Conservation (phyloP, 1,140 invertebrate species). For the Tetragonula clypearis region DNA sequence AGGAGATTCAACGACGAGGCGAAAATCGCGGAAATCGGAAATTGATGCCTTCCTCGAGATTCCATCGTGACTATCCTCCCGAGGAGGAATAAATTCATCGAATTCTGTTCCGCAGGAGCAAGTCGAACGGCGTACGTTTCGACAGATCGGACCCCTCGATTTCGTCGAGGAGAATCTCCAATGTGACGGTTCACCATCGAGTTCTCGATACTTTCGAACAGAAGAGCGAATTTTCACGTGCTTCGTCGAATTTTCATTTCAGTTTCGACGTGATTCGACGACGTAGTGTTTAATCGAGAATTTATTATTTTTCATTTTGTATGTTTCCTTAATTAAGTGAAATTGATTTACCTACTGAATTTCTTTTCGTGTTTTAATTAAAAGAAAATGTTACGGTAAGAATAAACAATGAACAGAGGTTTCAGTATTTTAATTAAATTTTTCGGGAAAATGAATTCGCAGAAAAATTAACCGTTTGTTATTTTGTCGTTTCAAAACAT, state of each 20-base stretch:
- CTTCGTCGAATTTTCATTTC: not conserved
- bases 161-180: no score
- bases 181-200: not conserved
- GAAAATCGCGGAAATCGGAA: conserved; percentile 54
- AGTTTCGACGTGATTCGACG: rapidly evolving
- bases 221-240: not conserved
- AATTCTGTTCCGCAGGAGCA: conserved; percentile 22
- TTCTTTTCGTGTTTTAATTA: no score
- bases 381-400: no score
- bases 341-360: no score
- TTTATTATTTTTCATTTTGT: no score
- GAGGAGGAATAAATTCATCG: conserved; percentile 41
- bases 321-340: no score
- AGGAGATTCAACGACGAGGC: conserved; percentile 1
- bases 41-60: conserved; percentile 53
- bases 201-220: not conserved
- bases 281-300: not conserved
- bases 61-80: not conserved
- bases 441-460: no score
- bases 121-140: not conserved
- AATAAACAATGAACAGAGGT: no score
- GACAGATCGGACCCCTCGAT: not conserved
- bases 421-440: no score
- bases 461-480: no score
- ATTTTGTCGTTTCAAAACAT: no score